Conservation (phyloP, 2,888 invertebrate species). For the Standfussiana lucernea region DNA sequence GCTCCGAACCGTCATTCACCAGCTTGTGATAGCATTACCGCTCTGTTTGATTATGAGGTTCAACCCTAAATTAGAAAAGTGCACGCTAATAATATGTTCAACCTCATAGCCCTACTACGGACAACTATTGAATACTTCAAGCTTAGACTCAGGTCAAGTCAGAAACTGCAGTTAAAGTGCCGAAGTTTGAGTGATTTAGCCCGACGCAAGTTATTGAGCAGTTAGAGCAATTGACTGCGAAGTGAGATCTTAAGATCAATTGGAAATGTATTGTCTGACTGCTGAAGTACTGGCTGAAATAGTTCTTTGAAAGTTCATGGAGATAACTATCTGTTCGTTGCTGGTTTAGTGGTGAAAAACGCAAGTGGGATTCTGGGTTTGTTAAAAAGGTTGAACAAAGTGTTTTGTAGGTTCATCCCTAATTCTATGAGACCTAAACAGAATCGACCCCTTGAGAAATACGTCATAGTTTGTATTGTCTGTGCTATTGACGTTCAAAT, state of each 20-base stretch:
- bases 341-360: background rate
- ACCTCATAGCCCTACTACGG: background rate
- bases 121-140: background rate
- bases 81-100: background rate
- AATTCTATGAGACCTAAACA: no score
- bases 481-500: background rate
- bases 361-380: background rate
- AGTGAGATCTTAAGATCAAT: constrained; percentile 14
- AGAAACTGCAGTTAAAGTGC: constrained; percentile 27
- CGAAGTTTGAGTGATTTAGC: constrained; percentile 21
- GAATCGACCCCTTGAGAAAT: no score
- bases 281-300: background rate
- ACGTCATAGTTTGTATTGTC: background rate
- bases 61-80: background rate
- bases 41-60: background rate
- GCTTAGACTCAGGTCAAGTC: background rate
- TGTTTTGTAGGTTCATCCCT: no score
- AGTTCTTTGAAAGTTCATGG: constrained; percentile 3
- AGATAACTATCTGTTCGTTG: background rate
- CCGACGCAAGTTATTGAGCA: constrained; percentile 22
- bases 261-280: constrained; percentile 11
- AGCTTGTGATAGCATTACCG: background rate
- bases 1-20: background rate
- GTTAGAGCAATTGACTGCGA: constrained; percentile 7
- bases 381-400: background rate